These are phyloP conservation scores for Amphimedon queenslandica DNA, from an alignment of 37 sponge, comb jelly and placozoan genomes.

Conservation along the genomic window DNA sequence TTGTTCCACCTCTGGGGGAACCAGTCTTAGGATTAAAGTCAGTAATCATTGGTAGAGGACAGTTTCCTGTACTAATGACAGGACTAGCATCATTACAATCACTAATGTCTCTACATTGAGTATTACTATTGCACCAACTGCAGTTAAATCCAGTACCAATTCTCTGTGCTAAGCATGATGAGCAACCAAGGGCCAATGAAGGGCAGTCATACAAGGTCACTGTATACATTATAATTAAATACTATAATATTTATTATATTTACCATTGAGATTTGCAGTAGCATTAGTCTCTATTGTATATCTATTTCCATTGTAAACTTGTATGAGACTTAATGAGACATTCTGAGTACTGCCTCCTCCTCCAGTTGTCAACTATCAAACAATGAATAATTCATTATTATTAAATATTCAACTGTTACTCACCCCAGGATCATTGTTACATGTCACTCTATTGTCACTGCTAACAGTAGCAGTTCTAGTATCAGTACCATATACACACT, in stretches of 20 bases:
- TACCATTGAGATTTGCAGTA: background rate
- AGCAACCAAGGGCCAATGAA: constrained; percentile 17
- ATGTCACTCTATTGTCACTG: no score
- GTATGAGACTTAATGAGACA: no score
- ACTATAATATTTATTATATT: background rate
- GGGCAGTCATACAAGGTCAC: constrained; percentile 45
- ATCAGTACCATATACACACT: no score
- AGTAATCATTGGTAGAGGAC: constrained; percentile 35
- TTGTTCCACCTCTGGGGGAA: constrained; percentile 64
- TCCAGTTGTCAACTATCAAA: background rate
- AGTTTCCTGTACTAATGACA: constrained; percentile 5
- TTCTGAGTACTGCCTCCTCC: background rate
- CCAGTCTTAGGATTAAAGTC: constrained; percentile 42
- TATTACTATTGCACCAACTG: constrained; percentile 49
- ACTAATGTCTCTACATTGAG: background rate
- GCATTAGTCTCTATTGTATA: background rate
- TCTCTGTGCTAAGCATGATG: constrained; percentile 34
- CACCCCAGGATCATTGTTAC: no score
- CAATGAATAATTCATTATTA: background rate
- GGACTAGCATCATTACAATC: background rate
- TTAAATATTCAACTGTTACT: background rate
- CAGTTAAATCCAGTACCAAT: constrained; percentile 31
- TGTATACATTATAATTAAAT: constrained; percentile 3
- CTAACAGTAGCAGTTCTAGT: no score
- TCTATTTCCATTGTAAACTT: background rate